Percentiles rank a stretch among this genome's conserved stretches.
phyloP scores from a whole-genome alignment of 2,797 vertebrate species.

The Anguilla pacifica region DNA sequence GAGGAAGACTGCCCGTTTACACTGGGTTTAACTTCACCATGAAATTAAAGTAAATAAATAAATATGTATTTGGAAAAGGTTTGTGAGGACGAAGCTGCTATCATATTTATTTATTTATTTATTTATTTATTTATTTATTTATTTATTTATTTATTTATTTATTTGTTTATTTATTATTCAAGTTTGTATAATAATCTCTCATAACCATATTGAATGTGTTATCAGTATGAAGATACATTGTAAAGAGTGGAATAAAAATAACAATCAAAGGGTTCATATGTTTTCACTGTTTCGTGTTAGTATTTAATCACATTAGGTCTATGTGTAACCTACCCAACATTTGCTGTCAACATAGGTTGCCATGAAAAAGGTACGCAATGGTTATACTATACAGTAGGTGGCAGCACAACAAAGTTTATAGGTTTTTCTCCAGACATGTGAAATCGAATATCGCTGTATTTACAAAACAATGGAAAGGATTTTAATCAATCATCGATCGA shows the following conservation, averaged over 20 bases:
- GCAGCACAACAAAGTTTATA: constrained; percentile 28
- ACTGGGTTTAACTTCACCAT: too few species aligned
- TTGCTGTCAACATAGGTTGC: neutral
- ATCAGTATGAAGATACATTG: neutral
- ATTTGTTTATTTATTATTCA: neutral
- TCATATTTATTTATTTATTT: too few species aligned
- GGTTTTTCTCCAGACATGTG: constrained; percentile 36
- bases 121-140: too few species aligned
- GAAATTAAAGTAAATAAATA: too few species aligned
- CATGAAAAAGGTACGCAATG: neutral
- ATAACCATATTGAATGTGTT: neutral
- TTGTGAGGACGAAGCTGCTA: too few species aligned
- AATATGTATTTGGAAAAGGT: too few species aligned
- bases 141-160: too few species aligned
- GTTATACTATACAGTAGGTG: constrained; percentile 37
- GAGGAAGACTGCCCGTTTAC: too few species aligned
- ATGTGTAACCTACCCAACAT: neutral
- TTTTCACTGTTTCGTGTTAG: neutral
- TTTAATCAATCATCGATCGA: constrained; percentile 49
- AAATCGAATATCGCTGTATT: constrained; percentile 48
- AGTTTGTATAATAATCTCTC: neutral
- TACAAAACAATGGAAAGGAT: constrained; percentile 26
- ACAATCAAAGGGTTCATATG: neutral
- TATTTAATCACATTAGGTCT: neutral
- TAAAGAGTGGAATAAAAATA: neutral